Evolutionary conservation across 2,113 vertebrate genomes (phyloP).

Genomic region (Papio anubis): DNA sequence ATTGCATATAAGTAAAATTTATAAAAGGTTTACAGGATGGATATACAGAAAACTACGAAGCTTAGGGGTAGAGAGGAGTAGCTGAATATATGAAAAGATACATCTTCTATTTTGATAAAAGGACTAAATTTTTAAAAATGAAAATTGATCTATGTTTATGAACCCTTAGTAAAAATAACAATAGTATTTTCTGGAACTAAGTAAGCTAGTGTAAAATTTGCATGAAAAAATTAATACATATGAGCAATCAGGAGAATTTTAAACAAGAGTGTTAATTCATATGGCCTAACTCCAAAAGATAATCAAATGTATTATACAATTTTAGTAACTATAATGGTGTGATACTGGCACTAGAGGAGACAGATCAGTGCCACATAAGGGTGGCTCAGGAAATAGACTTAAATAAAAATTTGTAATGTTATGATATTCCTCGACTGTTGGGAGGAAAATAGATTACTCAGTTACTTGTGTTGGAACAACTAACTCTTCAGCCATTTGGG

Average conservation of each 20-base stretch:
- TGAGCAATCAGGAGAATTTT: background rate
- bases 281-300: background rate
- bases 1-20: background rate
- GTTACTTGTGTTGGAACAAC: background rate
- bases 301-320: background rate
- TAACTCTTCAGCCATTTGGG: background rate
- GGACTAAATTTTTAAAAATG: background rate
- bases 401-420: background rate
- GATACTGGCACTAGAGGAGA: background rate
- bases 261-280: background rate
- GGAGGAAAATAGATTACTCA: background rate
- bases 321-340: background rate
- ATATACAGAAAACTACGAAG: background rate
- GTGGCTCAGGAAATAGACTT: background rate
- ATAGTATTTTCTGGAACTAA: background rate
- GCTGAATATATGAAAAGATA: background rate
- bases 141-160: background rate
- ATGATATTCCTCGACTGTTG: background rate
- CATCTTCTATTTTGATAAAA: background rate
- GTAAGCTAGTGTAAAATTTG: background rate
- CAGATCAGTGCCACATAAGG: background rate
- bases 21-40: background rate
- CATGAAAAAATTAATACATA: background rate
- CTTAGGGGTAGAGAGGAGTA: background rate
- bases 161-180: background rate